Percentiles rank a stretch among this genome's conserved stretches.
These are phyloP conservation scores for Limanda limanda DNA, from an alignment of 2,113 vertebrate species.

Conservation along the genomic window DNA sequence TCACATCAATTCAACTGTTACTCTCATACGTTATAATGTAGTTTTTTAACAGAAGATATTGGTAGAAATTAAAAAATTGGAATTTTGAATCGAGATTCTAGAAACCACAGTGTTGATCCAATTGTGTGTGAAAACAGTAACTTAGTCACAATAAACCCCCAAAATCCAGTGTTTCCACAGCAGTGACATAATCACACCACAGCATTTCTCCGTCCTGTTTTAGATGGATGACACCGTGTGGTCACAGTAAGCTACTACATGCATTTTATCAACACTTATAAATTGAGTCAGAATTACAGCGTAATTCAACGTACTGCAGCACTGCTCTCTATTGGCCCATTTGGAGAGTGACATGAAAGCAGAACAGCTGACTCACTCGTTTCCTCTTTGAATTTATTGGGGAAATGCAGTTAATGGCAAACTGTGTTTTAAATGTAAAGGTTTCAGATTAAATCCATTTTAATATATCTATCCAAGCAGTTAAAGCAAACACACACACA, in stretches of 20 bases:
- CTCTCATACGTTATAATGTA: background rate
- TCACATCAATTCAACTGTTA: no score
- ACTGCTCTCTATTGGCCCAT: background rate
- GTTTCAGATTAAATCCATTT: background rate
- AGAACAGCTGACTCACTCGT: background rate
- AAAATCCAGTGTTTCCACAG: background rate
- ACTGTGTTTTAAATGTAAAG: background rate
- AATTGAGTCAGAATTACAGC: background rate
- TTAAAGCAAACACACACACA: no score
- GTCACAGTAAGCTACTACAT: slow-evolving; percentile 34
- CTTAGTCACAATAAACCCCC: background rate
- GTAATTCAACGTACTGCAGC: background rate
- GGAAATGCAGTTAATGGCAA: background rate
- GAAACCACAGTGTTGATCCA: background rate
- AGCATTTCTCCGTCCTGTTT: slow-evolving; percentile 1
- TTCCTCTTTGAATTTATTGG: background rate
- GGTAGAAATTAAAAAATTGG: background rate
- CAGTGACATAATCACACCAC: background rate
- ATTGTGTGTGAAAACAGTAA: background rate
- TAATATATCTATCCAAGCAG: no score
- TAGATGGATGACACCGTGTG: slow-evolving; percentile 62
- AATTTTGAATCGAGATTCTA: background rate
- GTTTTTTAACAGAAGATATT: background rate
- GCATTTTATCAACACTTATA: background rate
- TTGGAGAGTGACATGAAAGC: background rate